These are phyloP conservation scores for Magallana ariakensis DNA, from an alignment of 1,140 invertebrate genomes.

Conservation along the genomic window DNA sequence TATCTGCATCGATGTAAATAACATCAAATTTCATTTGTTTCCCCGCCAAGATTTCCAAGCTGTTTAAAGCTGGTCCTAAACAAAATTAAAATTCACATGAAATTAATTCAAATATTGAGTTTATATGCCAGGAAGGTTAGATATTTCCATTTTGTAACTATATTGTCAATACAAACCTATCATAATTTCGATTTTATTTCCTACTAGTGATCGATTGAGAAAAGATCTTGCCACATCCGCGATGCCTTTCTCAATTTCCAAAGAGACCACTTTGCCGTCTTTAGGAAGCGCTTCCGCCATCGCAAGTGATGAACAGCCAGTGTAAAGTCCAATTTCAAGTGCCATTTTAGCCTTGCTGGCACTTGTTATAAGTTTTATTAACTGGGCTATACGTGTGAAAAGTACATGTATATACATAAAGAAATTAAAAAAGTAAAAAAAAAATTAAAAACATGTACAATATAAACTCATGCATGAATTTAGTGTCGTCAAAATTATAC, in stretches of 20 bases:
- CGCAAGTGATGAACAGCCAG: slow-evolving; percentile 67
- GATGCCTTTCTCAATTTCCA: slow-evolving; percentile 62
- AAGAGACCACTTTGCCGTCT: slow-evolving; percentile 62
- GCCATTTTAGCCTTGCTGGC: slow-evolving; percentile 64
- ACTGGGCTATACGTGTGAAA: slow-evolving; percentile 53
- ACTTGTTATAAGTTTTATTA: slow-evolving; percentile 64
- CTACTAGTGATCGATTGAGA: slow-evolving; percentile 62
- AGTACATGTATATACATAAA: too few species aligned
- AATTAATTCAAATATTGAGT: not conserved
- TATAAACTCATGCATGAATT: too few species aligned
- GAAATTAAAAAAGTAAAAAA: too few species aligned
- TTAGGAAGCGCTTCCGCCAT: slow-evolving; percentile 72
- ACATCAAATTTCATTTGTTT: slow-evolving; percentile 29
- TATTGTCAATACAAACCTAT: slow-evolving; percentile 53
- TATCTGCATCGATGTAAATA: not conserved
- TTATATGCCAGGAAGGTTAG: not conserved
- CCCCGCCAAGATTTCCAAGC: not conserved
- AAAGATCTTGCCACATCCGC: slow-evolving; percentile 54
- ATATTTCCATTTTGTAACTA: not conserved
- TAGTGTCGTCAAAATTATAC: too few species aligned
- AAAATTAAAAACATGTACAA: too few species aligned
- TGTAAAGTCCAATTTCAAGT: slow-evolving; percentile 71
- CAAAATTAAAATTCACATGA: too few species aligned
- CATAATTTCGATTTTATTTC: slow-evolving; percentile 65
- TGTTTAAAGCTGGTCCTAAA: not conserved